Conservation (phyloP, 1,140 invertebrate genomes). For the Epicauta chinensis region DNA sequence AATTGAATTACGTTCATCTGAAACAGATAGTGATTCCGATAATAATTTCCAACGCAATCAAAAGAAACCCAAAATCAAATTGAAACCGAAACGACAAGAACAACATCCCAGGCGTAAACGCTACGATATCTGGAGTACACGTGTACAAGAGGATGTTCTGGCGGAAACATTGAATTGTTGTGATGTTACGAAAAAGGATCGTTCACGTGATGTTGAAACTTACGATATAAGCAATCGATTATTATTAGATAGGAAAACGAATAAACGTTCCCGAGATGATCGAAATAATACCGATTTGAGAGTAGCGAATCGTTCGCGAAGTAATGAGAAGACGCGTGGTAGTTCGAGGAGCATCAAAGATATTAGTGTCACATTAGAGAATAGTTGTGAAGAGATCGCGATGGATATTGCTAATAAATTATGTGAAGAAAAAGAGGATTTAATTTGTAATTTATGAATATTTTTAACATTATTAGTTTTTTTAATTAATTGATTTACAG, state of each 20-base stretch:
- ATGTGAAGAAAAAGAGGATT: constrained; percentile 60
- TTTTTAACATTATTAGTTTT: constrained; percentile 2
- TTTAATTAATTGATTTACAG: constrained; percentile 50
- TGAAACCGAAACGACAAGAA: constrained; percentile 2
- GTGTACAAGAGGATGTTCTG: constrained; percentile 55
- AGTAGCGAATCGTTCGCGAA: constrained; percentile 42
- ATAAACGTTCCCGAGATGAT: constrained; percentile 54
- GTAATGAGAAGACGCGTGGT: constrained; percentile 41
- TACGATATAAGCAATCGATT: constrained; percentile 45
- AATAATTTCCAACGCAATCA: constrained; percentile 4
- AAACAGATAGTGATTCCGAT: constrained; percentile 13
- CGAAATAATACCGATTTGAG: constrained; percentile 53
- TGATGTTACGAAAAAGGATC: constrained; percentile 50
- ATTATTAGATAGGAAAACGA: constrained; percentile 44
- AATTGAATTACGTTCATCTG: constrained; percentile 4
- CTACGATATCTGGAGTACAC: constrained; percentile 30
- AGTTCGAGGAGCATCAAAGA: constrained; percentile 48
- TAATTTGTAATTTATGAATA: constrained; percentile 55
- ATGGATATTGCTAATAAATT: constrained; percentile 64
- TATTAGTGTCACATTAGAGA: constrained; percentile 46
- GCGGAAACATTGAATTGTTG: constrained; percentile 54
- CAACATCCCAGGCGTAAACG: constrained; percentile 1
- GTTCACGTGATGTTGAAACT: constrained; percentile 53
- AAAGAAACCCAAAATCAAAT: constrained; percentile 11
- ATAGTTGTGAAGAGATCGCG: constrained; percentile 53